Conservation (phyloP, 2,888 invertebrate genomes). For the Sipunculus nudus region DNA sequence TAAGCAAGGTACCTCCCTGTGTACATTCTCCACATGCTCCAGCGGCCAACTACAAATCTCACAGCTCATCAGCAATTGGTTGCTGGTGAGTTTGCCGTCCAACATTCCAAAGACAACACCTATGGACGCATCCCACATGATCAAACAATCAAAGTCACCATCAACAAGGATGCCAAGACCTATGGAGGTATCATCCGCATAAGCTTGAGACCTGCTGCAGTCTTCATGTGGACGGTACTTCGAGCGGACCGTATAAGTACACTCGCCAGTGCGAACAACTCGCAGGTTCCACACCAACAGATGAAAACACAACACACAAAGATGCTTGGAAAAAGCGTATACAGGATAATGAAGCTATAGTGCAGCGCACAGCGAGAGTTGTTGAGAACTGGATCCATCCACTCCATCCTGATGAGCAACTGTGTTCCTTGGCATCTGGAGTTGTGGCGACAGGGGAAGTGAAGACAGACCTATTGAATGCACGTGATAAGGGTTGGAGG, state of each 20-base stretch:
- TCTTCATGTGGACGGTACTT: not conserved
- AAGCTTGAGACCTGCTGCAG: not conserved
- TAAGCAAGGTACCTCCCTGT: not conserved
- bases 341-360: no score
- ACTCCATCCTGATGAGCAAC: no score
- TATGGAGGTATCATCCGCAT: not conserved
- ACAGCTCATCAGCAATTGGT: not conserved
- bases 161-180: no score
- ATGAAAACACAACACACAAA: no score
- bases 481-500: no score
- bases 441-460: no score
- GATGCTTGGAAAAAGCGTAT: no score
- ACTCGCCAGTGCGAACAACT: not conserved
- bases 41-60: not conserved
- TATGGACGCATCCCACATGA: not conserved
- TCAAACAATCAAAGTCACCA: not conserved
- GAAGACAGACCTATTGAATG: no score
- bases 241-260: no score
- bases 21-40: not conserved
- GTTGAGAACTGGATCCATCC: no score
- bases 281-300: not conserved
- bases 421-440: no score
- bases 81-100: not conserved
- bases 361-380: no score
- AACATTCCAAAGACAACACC: not conserved